A percentile compares a stretch with the other conserved stretches of the same genome.
Conservation (phyloP, 2,113 vertebrate species). For the Solenodon paradoxus region DNA sequence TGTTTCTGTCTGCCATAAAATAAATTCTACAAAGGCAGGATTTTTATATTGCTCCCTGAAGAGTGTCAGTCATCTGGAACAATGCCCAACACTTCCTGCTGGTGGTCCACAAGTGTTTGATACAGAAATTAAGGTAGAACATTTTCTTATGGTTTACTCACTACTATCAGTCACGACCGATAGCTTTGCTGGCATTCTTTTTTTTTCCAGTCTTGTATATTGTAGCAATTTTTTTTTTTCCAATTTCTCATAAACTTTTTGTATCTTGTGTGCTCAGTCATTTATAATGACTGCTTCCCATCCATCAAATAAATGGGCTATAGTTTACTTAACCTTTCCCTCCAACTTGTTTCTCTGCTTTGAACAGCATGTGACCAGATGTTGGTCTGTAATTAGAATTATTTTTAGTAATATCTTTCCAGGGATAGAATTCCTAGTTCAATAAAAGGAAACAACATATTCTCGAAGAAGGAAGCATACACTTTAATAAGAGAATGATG, state of each 20-base stretch:
- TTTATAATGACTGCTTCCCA: neutral
- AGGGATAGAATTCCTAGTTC: neutral
- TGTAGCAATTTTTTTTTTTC: neutral
- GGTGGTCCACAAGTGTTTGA: neutral
- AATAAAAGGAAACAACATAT: slow-evolving; percentile 27
- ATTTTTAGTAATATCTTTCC: slow-evolving; percentile 38
- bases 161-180: neutral
- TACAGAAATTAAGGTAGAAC: neutral
- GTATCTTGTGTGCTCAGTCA: neutral
- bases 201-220: neutral
- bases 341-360: neutral
- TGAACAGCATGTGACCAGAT: neutral
- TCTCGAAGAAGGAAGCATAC: neutral
- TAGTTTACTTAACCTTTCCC: neutral
- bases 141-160: neutral
- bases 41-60: neutral
- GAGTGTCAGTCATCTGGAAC: neutral
- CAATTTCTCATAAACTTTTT: neutral
- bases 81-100: neutral
- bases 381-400: slow-evolving; percentile 38
- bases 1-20: neutral
- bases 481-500: neutral
- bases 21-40: neutral
- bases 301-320: neutral
- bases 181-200: neutral